phyloP scores from a whole-genome alignment of 2,113 vertebrate species.

The Microtus oregoni region DNA sequence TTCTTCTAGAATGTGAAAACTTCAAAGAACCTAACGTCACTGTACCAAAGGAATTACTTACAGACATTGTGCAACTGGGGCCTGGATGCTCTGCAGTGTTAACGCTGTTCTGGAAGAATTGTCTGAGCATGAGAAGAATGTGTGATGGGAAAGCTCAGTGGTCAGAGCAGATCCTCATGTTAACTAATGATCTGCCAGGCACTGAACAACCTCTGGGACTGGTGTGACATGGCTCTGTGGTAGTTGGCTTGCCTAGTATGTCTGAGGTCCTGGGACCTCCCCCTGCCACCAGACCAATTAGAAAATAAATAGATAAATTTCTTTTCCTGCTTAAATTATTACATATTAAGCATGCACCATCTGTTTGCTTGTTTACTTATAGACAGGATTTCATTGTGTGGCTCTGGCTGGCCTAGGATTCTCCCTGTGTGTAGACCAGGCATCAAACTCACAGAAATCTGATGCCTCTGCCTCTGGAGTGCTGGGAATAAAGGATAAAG shows the following conservation, averaged over 20 bases:
- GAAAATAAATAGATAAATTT: neutral
- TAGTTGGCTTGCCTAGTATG: neutral
- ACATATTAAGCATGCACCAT: neutral
- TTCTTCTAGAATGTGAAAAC: neutral
- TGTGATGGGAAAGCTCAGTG: neutral
- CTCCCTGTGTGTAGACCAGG: neutral
- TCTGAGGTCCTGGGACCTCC: neutral
- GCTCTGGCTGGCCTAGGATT: neutral
- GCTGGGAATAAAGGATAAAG: neutral
- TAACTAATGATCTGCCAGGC: neutral
- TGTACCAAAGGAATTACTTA: neutral
- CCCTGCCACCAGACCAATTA: neutral
- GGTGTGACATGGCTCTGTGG: neutral
- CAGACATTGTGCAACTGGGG: neutral
- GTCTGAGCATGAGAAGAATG: neutral
- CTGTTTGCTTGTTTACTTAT: neutral
- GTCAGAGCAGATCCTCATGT: neutral
- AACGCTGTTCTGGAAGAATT: neutral
- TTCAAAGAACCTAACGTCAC: neutral
- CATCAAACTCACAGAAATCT: neutral
- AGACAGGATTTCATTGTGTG: neutral
- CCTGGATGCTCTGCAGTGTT: neutral
- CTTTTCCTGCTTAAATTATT: constrained; percentile 7
- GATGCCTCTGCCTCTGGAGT: neutral
- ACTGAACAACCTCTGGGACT: neutral